Evolutionary conservation across 2,888 invertebrate genomes (phyloP).

Genomic region (Microctonus hyperodae): DNA sequence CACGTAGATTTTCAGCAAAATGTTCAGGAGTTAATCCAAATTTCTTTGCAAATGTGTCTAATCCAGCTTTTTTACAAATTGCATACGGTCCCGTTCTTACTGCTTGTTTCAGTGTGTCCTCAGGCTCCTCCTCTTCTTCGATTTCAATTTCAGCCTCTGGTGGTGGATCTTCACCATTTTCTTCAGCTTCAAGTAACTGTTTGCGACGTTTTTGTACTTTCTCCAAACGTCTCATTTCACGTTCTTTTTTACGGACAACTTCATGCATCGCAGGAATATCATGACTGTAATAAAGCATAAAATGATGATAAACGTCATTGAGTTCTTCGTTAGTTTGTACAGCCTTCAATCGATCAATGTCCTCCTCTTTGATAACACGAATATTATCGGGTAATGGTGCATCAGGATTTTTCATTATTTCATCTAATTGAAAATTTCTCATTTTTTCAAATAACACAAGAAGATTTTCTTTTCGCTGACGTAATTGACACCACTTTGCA

Average conservation of each 20-base stretch:
- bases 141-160: constrained; percentile 68
- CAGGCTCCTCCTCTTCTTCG: constrained; percentile 64
- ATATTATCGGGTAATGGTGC: constrained; percentile 84
- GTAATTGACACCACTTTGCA: constrained; percentile 93
- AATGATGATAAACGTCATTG: constrained; percentile 92
- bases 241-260: constrained; percentile 72
- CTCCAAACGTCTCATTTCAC: constrained; percentile 69
- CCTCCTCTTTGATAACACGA: constrained; percentile 83
- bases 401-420: constrained; percentile 81
- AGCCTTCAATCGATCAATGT: constrained; percentile 78
- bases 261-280: constrained; percentile 86
- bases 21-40: constrained; percentile 94
- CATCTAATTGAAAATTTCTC: constrained; percentile 88
- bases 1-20: constrained; percentile 94
- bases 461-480: constrained; percentile 83
- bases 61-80: constrained; percentile 84
- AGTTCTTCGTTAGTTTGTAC: constrained; percentile 90
- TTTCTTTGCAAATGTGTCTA: constrained; percentile 84
- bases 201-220: constrained; percentile 63
- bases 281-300: constrained; percentile 88
- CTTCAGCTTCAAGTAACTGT: constrained; percentile 70
- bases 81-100: constrained; percentile 88
- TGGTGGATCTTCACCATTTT: constrained; percentile 69
- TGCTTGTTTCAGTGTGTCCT: constrained; percentile 81
- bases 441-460: constrained; percentile 86